Evolutionary conservation across 2,113 vertebrate genomes (phyloP).

Genomic region (Aphyosemion australe): DNA sequence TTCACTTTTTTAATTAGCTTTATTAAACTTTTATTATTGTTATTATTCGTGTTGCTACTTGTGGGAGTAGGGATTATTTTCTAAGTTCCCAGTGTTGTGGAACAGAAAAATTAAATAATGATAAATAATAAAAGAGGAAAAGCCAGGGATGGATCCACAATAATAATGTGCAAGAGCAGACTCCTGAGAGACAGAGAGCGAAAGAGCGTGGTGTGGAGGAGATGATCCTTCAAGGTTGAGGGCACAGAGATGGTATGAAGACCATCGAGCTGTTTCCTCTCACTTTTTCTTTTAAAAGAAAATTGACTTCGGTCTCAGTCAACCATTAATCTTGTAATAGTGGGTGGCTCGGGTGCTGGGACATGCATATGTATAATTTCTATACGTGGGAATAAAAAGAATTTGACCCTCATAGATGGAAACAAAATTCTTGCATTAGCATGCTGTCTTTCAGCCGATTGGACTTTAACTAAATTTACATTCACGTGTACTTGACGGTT

Average conservation of each 20-base stretch:
- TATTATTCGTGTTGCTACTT: conserved; percentile 19
- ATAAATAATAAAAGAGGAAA: conserved; percentile 24
- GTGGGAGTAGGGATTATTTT: conserved; percentile 33
- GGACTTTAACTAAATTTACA: conserved; percentile 7
- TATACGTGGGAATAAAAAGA: neutral
- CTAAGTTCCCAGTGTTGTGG: conserved; percentile 34
- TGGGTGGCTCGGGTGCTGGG: conserved; percentile 16
- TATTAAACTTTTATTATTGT: conserved; percentile 47
- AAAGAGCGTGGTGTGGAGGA: conserved; percentile 25
- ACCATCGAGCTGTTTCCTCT: conserved; percentile 51
- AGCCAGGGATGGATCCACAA: conserved; percentile 42
- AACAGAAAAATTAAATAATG: conserved; percentile 1
- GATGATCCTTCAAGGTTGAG: conserved; percentile 52
- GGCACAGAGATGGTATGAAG: conserved; percentile 38
- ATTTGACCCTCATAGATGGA: conserved; percentile 1
- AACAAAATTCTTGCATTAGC: conserved; percentile 19
- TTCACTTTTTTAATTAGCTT: conserved; percentile 58
- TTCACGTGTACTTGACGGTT: neutral
- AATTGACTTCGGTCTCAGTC: conserved; percentile 53
- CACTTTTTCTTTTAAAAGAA: conserved; percentile 47
- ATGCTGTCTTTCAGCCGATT: neutral
- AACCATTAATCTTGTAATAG: conserved; percentile 48
- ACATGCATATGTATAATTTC: conserved; percentile 26
- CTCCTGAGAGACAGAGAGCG: conserved; percentile 28
- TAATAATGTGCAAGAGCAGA: conserved; percentile 58